A percentile compares a stretch with the other conserved stretches of the same genome.
These are phyloP conservation scores for Meiosimyza platycephala DNA, from an alignment of 2,888 invertebrate species.

Conservation along the genomic window DNA sequence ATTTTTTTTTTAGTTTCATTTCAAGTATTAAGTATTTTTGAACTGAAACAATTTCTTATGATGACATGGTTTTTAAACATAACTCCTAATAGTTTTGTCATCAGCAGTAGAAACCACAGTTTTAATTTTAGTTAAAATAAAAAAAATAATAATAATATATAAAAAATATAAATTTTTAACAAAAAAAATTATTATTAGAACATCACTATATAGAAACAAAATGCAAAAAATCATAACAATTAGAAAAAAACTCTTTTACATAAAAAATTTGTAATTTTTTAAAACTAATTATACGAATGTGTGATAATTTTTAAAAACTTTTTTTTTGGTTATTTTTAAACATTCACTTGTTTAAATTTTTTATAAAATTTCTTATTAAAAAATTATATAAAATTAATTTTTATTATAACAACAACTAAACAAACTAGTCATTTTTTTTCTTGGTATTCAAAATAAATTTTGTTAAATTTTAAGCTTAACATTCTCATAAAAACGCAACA, in stretches of 20 bases:
- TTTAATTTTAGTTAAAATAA: not conserved
- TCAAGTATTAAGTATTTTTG: too few species aligned
- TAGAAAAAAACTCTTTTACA: slow-evolving; percentile 11
- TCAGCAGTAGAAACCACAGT: not conserved
- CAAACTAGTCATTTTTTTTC: not conserved
- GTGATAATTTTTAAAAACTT: slow-evolving; percentile 42
- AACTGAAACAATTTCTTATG: too few species aligned
- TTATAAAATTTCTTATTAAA: slow-evolving; percentile 12
- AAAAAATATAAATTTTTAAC: slow-evolving; percentile 23
- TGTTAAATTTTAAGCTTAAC: slow-evolving; percentile 42
- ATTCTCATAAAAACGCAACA: slow-evolving; percentile 38
- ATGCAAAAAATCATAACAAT: slow-evolving; percentile 7
- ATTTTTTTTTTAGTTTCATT: too few species aligned
- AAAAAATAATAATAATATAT: slow-evolving; percentile 6
- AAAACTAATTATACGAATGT: slow-evolving; percentile 47
- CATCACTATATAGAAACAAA: slow-evolving; percentile 31
- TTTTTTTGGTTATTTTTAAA: slow-evolving; percentile 30
- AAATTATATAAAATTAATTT: not conserved
- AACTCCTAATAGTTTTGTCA: too few species aligned
- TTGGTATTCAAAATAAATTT: not conserved
- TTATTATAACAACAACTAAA: slow-evolving; percentile 29
- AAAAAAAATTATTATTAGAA: slow-evolving; percentile 23
- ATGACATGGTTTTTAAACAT: too few species aligned
- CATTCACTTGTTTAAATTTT: slow-evolving; percentile 25
- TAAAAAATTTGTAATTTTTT: not conserved